phyloP scores from a whole-genome alignment of 2,113 vertebrate genomes.

The Anser brachyrhynchus region DNA sequence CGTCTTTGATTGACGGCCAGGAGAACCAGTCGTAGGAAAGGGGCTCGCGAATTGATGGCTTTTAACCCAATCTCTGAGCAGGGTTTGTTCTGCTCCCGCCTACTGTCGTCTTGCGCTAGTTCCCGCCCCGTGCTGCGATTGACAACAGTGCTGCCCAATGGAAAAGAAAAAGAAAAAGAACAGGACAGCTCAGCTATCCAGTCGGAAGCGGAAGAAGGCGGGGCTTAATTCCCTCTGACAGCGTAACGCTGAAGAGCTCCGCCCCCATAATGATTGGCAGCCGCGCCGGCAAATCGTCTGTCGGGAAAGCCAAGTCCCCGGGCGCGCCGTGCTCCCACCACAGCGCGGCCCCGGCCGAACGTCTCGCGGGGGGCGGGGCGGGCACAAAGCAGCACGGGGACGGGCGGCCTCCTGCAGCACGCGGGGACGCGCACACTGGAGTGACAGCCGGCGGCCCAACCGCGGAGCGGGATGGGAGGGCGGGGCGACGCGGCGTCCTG shows the following conservation, averaged over 20 bases:
- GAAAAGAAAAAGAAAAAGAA: not conserved
- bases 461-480: accelerated
- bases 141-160: not conserved
- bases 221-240: conserved; percentile 27
- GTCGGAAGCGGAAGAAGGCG: conserved; percentile 37
- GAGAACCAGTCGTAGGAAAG: accelerated
- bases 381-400: accelerated
- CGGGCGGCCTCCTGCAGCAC: not conserved
- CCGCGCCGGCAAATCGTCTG: not conserved
- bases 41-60: not conserved
- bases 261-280: not conserved
- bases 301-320: accelerated
- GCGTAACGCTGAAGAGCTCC: not conserved
- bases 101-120: not conserved
- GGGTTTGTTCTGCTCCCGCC: not conserved
- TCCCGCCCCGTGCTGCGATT: not conserved
- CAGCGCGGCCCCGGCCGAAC: not conserved
- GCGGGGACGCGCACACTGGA: accelerated
- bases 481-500: not conserved
- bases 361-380: accelerated
- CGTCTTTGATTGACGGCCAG: accelerated
- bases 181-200: conserved; percentile 56
- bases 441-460: accelerated
- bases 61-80: accelerated
- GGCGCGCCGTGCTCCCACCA: not conserved